A percentile compares a stretch with the other conserved stretches of the same genome.
These are phyloP conservation scores for Oxytorus armatus DNA, from an alignment of 2,888 invertebrate species.

Conservation along the genomic window DNA sequence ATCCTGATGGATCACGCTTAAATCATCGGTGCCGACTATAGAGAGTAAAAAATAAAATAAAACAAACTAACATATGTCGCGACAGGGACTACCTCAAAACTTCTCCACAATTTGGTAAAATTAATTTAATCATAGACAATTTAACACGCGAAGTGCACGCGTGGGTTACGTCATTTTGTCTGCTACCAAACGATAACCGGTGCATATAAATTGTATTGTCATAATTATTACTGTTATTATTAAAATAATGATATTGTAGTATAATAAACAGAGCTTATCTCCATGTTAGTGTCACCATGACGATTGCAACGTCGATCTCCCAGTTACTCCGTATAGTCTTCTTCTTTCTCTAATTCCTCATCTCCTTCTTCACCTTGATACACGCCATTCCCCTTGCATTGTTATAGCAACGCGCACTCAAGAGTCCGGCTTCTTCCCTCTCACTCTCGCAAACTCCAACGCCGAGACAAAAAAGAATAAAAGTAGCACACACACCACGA, in stretches of 20 bases:
- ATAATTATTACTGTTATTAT: not conserved
- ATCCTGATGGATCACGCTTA: too few relatives aligned
- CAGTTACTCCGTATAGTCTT: constrained; percentile 55
- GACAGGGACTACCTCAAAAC: too few relatives aligned
- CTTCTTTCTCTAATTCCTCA: constrained; percentile 37
- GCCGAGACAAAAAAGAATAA: not conserved
- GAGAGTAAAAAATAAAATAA: too few relatives aligned
- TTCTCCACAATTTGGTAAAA: too few relatives aligned
- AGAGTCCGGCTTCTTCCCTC: not conserved
- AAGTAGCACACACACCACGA: not conserved
- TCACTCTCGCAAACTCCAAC: not conserved
- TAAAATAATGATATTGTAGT: constrained; percentile 4
- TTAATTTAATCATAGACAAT: too few relatives aligned
- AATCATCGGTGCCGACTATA: too few relatives aligned
- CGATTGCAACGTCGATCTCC: constrained; percentile 56
- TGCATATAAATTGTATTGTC: too few relatives aligned
- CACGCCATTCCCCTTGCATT: not conserved
- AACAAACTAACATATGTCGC: too few relatives aligned
- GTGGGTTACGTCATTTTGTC: too few relatives aligned
- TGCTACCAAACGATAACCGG: too few relatives aligned
- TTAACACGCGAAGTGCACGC: too few relatives aligned
- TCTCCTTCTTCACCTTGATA: constrained; percentile 4
- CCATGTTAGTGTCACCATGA: constrained; percentile 60
- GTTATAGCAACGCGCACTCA: not conserved
- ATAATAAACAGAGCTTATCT: constrained; percentile 61